Percentiles rank a stretch among this genome's conserved stretches.
These are phyloP conservation scores for Hypselothyrea guttata DNA, from an alignment of 2,888 invertebrate genomes.

Conservation along the genomic window DNA sequence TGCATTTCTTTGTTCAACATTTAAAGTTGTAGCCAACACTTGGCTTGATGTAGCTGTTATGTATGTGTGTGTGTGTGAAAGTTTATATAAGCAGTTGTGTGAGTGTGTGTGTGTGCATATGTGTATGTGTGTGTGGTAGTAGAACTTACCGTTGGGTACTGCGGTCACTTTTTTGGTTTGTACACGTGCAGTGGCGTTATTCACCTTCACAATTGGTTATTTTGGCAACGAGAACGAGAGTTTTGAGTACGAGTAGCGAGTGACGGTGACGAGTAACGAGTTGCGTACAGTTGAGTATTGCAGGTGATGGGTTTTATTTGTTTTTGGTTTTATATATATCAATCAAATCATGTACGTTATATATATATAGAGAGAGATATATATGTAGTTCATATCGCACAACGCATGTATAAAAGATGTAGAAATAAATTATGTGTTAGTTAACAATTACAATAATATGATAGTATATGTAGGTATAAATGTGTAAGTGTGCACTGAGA, in stretches of 20 bases:
- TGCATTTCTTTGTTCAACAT: conserved; percentile 76
- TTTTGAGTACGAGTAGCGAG: conserved; percentile 30
- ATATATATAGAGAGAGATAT: conserved; percentile 42
- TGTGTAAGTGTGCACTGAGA: conserved; percentile 9
- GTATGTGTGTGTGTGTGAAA: conserved; percentile 15
- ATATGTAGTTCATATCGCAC: conserved; percentile 38
- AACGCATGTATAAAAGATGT: conserved; percentile 69
- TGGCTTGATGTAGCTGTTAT: conserved; percentile 32
- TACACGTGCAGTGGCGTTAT: conserved; percentile 99
- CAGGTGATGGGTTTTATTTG: conserved; percentile 60
- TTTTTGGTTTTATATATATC: conserved; percentile 25
- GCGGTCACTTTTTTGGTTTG: conserved; percentile 97
- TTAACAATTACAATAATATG: conserved; percentile 64
- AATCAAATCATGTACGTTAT: conserved; percentile 37
- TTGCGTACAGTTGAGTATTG: conserved; percentile 45
- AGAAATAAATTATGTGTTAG: conserved; percentile 74
- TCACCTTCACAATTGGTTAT: conserved; percentile 88
- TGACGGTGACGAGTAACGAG: conserved; percentile 51
- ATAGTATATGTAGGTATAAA: conserved; percentile 16
- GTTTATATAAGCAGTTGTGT: conserved; percentile 29
- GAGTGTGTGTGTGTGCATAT: conserved; percentile 9
- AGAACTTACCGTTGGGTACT: conserved; percentile 93
- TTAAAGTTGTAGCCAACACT: conserved; percentile 69
- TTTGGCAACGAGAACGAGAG: conserved; percentile 53
- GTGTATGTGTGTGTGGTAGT: conserved; percentile 38